phyloP scores from a whole-genome alignment of 2,113 vertebrate species.

The Forbesichthys papilliferus region DNA sequence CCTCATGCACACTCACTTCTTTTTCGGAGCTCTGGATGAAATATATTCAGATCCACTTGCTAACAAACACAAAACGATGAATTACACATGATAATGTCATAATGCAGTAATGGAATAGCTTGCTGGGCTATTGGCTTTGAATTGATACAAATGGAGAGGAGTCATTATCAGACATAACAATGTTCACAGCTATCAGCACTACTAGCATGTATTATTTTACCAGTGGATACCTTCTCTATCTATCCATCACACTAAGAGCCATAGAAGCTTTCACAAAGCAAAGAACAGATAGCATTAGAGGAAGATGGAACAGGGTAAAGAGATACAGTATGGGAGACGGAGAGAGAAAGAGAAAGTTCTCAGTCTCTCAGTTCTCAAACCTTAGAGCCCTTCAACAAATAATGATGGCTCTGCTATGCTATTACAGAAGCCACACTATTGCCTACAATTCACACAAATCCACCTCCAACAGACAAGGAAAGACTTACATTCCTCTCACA shows the following conservation, averaged over 20 bases:
- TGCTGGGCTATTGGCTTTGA: constrained; percentile 22
- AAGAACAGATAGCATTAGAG: background rate
- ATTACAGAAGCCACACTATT: background rate
- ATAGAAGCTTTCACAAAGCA: background rate
- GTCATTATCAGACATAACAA: constrained; percentile 15
- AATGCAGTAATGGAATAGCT: no score
- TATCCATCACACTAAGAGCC: background rate
- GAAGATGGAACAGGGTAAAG: background rate
- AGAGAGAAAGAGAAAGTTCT: background rate
- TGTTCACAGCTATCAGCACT: constrained; percentile 6
- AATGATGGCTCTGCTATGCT: background rate
- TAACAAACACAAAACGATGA: no score
- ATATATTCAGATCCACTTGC: no score
- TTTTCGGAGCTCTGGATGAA: background rate
- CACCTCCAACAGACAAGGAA: background rate
- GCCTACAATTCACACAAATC: background rate
- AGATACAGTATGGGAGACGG: background rate
- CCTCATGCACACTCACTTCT: background rate
- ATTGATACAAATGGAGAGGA: constrained; percentile 21
- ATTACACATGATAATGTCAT: no score
- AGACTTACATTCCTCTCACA: background rate
- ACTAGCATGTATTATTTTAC: background rate
- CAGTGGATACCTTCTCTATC: background rate
- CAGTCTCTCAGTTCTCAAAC: background rate
- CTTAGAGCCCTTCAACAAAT: background rate